Conservation (phyloP, 2,113 vertebrate genomes). For the Siphamia tubifer region DNA sequence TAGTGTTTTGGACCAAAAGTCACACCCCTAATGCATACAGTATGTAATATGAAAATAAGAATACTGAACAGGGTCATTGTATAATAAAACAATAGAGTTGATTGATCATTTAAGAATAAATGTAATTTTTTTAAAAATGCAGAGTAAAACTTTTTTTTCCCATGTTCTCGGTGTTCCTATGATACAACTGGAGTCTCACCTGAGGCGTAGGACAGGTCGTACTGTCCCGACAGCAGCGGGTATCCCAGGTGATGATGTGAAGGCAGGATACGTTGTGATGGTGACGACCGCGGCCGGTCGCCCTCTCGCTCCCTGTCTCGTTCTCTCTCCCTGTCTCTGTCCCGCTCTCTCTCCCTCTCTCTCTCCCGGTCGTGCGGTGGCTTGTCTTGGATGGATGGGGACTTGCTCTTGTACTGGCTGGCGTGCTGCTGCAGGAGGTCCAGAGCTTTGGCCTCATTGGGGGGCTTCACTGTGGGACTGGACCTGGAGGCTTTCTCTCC, state of each 20-base stretch:
- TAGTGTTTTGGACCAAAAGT: too few relatives aligned
- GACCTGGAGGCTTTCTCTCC: conserved; percentile 86
- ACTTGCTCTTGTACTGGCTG: conserved; percentile 99
- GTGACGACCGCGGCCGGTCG: conserved; percentile 89
- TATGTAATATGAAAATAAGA: too few relatives aligned
- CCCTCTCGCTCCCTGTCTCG: conserved; percentile 78
- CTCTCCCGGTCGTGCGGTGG: conserved; percentile 82
- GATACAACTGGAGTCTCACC: too few relatives aligned
- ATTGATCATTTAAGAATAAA: too few relatives aligned
- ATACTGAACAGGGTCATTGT: too few relatives aligned
- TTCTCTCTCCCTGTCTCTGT: conserved; percentile 83
- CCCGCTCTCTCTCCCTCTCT: too few relatives aligned
- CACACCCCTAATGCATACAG: too few relatives aligned
- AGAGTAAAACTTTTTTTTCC: too few relatives aligned
- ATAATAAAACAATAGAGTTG: too few relatives aligned
- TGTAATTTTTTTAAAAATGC: too few relatives aligned
- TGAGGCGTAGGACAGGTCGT: conserved; percentile 94
- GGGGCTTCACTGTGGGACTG: conserved; percentile 78
- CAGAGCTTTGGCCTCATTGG: conserved; percentile 90
- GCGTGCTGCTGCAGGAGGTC: conserved; percentile 97
- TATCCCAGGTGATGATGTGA: conserved; percentile 95
- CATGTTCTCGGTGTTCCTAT: too few relatives aligned
- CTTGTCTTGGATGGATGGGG: conserved; percentile 85
- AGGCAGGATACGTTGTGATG: conserved; percentile 91
- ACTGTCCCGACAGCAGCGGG: conserved; percentile 91